Evolutionary conservation across 2,113 vertebrate species (phyloP).

Genomic region (Prionailurus viverrinus): DNA sequence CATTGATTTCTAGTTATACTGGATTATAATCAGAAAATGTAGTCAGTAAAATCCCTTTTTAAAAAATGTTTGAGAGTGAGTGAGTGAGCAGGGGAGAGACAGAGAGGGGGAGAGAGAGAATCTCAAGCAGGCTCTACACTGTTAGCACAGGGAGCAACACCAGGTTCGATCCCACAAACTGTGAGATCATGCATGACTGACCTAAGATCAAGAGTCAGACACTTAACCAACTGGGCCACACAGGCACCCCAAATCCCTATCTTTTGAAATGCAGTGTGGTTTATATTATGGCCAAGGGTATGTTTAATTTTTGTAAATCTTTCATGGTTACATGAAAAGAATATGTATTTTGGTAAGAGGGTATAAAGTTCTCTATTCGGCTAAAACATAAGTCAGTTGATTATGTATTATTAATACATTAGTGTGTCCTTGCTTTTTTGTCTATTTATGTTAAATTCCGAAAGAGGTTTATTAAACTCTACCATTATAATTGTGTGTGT

Average conservation of each 20-base stretch:
- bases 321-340: not conserved
- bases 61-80: too few species aligned
- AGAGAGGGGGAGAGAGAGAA: too few species aligned
- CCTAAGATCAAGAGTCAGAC: too few species aligned
- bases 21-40: not conserved
- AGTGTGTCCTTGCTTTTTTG: not conserved
- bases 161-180: too few species aligned
- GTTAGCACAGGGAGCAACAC: too few species aligned
- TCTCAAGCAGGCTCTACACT: too few species aligned
- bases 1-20: not conserved
- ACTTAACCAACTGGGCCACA: too few species aligned
- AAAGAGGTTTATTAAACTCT: not conserved
- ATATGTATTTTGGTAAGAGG: not conserved
- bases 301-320: slow-evolving; percentile 11
- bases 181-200: too few species aligned
- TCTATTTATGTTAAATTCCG: not conserved
- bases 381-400: not conserved
- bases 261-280: not conserved
- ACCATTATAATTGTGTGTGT: not conserved
- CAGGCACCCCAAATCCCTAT: not conserved
- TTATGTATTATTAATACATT: slow-evolving; percentile 1
- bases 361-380: not conserved
- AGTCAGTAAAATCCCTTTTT: not conserved
- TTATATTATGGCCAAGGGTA: not conserved
- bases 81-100: too few species aligned